Evolutionary conservation across 2,113 vertebrate genomes (phyloP).

Genomic region (Nycticebus coucang): DNA sequence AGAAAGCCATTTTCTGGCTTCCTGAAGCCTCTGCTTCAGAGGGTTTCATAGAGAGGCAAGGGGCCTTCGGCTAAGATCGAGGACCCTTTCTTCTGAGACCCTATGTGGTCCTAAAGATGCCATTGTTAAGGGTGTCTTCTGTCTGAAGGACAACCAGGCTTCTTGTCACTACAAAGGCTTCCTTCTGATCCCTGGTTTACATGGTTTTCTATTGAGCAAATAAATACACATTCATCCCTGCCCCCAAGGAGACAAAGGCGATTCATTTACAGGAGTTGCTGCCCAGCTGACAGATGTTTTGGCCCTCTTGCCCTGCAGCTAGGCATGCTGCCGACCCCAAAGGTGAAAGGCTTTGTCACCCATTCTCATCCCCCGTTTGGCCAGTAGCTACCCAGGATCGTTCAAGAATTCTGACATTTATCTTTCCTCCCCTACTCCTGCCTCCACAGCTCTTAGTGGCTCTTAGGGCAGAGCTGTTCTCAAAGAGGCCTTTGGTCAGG

Average conservation of each 20-base stretch:
- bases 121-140: background rate
- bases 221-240: background rate
- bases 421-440: constrained; percentile 70
- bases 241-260: constrained; percentile 39
- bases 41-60: background rate
- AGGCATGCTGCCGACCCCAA: constrained; percentile 11
- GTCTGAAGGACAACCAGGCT: background rate
- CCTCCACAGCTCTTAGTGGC: constrained; percentile 67
- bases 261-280: constrained; percentile 23
- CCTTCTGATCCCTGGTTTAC: constrained; percentile 37
- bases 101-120: background rate
- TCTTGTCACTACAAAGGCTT: constrained; percentile 29
- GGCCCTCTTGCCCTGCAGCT: background rate
- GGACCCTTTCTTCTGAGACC: background rate
- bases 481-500: constrained; percentile 44
- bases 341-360: constrained; percentile 23
- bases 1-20: background rate
- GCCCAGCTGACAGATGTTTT: constrained; percentile 58
- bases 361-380: constrained; percentile 43
- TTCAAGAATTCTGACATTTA: constrained; percentile 80
- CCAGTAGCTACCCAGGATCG: constrained; percentile 44
- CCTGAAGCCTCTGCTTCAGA: background rate
- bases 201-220: constrained; percentile 62
- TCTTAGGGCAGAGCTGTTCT: constrained; percentile 44
- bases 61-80: background rate